Percentiles rank a stretch among this genome's conserved stretches.
phyloP scores from a whole-genome alignment of 2,888 invertebrate species.

The Priocnemis perturbator region DNA sequence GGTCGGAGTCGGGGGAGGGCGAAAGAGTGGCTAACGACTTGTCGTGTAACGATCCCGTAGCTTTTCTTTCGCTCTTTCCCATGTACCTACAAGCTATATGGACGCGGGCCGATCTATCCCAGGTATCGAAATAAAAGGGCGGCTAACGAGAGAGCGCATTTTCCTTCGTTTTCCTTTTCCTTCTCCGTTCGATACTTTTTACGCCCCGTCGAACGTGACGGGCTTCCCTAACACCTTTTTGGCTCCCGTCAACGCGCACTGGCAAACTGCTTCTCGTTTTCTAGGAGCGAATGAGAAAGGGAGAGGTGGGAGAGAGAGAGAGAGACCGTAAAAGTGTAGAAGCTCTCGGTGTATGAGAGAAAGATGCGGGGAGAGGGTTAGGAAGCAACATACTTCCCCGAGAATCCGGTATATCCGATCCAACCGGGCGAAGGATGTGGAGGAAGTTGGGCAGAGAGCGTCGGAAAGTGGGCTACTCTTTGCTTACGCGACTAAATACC shows the following conservation, averaged over 20 bases:
- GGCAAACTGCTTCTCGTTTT: slow-evolving; percentile 45
- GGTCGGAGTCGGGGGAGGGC: background rate
- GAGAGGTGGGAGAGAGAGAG: background rate
- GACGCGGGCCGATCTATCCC: slow-evolving; percentile 46
- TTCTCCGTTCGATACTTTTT: slow-evolving; percentile 47
- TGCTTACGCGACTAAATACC: no score
- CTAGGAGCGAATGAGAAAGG: slow-evolving; percentile 3
- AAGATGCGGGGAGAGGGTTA: background rate
- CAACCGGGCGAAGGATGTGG: no score
- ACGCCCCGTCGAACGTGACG: slow-evolving; percentile 50
- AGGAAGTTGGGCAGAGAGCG: no score
- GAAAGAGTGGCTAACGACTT: slow-evolving; percentile 41
- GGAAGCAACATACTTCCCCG: no score
- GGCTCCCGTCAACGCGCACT: slow-evolving; percentile 36
- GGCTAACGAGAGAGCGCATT: slow-evolving; percentile 51
- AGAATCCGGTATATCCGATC: no score
- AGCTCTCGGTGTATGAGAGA: background rate
- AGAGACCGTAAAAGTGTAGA: background rate
- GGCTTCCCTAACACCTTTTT: slow-evolving; percentile 44
- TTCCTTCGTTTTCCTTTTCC: slow-evolving; percentile 48
- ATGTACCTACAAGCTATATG: background rate
- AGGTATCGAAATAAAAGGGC: slow-evolving; percentile 56
- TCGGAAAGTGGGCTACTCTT: no score
- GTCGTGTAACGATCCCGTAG: slow-evolving; percentile 40
- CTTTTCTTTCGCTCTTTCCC: slow-evolving; percentile 36